These are phyloP conservation scores for Neoitamus cyanurus DNA, from an alignment of 2,888 invertebrate species.

Conservation along the genomic window DNA sequence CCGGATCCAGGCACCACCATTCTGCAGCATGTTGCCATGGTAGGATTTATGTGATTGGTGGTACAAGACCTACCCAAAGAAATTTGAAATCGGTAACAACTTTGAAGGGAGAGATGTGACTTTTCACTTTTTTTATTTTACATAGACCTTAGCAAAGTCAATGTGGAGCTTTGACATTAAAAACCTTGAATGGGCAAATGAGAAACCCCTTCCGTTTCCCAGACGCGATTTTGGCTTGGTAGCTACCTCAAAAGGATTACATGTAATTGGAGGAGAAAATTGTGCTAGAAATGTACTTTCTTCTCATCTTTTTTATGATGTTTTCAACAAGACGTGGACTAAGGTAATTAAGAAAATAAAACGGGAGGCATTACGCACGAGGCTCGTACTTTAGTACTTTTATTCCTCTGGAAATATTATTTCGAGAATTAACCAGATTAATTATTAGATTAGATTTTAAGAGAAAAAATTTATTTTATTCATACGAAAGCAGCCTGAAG, in stretches of 20 bases:
- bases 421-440: too few species aligned
- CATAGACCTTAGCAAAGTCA: slow-evolving; percentile 65
- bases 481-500: too few species aligned
- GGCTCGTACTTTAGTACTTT: too few species aligned
- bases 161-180: slow-evolving; percentile 79
- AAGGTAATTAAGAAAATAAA: slow-evolving; percentile 54
- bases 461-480: too few species aligned
- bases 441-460: too few species aligned
- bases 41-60: slow-evolving; percentile 76
- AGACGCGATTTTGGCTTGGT: slow-evolving; percentile 78
- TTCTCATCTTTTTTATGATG: slow-evolving; percentile 57
- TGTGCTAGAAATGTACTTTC: slow-evolving; percentile 66
- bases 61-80: slow-evolving; percentile 56
- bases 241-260: slow-evolving; percentile 74
- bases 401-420: too few species aligned
- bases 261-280: slow-evolving; percentile 77
- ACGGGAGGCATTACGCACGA: too few species aligned
- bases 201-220: slow-evolving; percentile 71
- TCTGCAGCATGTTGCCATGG: slow-evolving; percentile 73
- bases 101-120: neutral
- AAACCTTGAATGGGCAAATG: slow-evolving; percentile 73
- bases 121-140: neutral
- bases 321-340: slow-evolving; percentile 55
- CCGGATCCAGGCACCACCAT: slow-evolving; percentile 78
- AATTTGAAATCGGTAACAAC: slow-evolving; percentile 47